Evolutionary conservation across 2,113 vertebrate genomes (phyloP), one percentile per base, ranked within the genome.

Genomic region (Meles meles): DNA sequence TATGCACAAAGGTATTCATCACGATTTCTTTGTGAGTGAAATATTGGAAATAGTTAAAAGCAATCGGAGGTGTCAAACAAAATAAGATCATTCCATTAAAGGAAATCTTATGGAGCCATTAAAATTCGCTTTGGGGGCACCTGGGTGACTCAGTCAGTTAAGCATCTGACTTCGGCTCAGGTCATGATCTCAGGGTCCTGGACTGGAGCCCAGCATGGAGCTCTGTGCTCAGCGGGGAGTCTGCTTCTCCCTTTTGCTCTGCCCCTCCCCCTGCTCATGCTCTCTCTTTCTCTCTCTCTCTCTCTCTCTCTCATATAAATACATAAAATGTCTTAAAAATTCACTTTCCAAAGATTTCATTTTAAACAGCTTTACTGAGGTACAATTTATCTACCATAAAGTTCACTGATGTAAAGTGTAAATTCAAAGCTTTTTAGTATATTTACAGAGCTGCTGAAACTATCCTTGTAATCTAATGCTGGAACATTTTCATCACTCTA

Each of bases 1-100:
- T 42, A 81, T 84, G 27, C 25, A 79, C 14, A 90, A 76, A 93
- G 3, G 65, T 84, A 88, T 49, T 89, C 37, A 83, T 77, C 31
- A 96, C 17, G 29, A 69, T 85, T 92, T 85, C 72, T 96, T 76
- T 76, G 61, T 86, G 47, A 59, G 12, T 57, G 15, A 94, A 90
- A 96, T 27, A 69, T 57, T 94, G 14, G 67, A 95, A 94, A 55
- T 90, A 87, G 90, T 93, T 71, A 76, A 23, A 95, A 97, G 25
- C 59, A 72, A 90, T 87, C 92, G 57, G n/a, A 47, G 34, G 10
- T 82, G 21, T 82, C 86, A 84, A 55, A 74, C 76, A 82, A 94
- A 93, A 92, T 65, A 77, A 65, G 37, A 84, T 71, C 27, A 79
- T 76, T 77, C 52, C 34, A 85, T 90, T 65, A 91, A 93, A 86